phyloP scores from a whole-genome alignment of 1,140 invertebrate genomes.

The roundworm (Caenorhabditis elegans) region WBcel235 BX284602.5:4514001-4514500 shows the following conservation, averaged over 20 bases:
- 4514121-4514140: slow-evolving; percentile 49
- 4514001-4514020: not conserved
- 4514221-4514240: slow-evolving; percentile 54
- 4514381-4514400: slow-evolving; percentile 60
- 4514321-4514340: slow-evolving; percentile 33
- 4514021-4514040: not conserved
- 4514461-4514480: too few species aligned
- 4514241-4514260: slow-evolving; percentile 58
- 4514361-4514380: slow-evolving; percentile 65
- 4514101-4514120: slow-evolving; percentile 60
- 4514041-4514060: slow-evolving; percentile 11
- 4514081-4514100: slow-evolving; percentile 66
- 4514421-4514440: slow-evolving; percentile 56
- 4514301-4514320: slow-evolving; percentile 43
- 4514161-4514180: slow-evolving; percentile 56
- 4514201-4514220: slow-evolving; percentile 59
- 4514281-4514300: slow-evolving; percentile 38
- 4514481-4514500: too few species aligned
- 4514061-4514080: slow-evolving; percentile 55
- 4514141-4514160: slow-evolving; percentile 57
- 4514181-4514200: slow-evolving; percentile 62
- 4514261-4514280: slow-evolving; percentile 50
- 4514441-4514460: too few species aligned
- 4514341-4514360: slow-evolving; percentile 28
- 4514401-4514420: slow-evolving; percentile 41